Evolutionary conservation across 2,113 vertebrate species (phyloP).

Genomic region (Gavialis gangeticus): DNA sequence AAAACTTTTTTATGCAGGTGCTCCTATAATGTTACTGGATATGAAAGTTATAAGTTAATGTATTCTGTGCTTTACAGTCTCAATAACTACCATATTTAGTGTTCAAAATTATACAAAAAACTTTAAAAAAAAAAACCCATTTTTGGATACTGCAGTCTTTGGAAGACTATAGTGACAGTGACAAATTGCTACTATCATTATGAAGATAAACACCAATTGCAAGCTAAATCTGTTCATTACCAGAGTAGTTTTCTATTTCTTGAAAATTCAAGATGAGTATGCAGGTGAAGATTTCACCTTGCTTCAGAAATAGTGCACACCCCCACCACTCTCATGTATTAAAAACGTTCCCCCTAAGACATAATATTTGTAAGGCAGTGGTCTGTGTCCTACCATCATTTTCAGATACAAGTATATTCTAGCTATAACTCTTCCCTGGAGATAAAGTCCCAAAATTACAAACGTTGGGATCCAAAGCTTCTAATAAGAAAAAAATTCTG

Average conservation of each 20-base stretch:
- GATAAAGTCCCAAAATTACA: no score
- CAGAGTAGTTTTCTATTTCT: background rate
- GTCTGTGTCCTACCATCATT: background rate
- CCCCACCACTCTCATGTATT: background rate
- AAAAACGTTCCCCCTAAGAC: background rate
- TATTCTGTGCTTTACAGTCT: background rate
- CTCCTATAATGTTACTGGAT: background rate
- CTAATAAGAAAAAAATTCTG: background rate
- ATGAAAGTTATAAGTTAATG: background rate
- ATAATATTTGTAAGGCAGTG: background rate
- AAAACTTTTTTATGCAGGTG: background rate
- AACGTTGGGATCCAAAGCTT: no score
- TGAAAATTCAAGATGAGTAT: background rate
- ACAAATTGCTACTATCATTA: background rate
- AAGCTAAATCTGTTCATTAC: background rate
- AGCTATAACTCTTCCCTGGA: background rate
- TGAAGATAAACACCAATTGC: background rate
- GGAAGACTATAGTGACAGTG: background rate
- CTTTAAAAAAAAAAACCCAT: background rate
- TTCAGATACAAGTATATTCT: no score
- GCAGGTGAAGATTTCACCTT: background rate
- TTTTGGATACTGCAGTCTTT: background rate
- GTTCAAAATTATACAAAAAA: background rate
- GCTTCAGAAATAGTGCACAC: background rate
- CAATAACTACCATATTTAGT: background rate